Evolutionary conservation across 2,888 invertebrate species (phyloP), one percentile per base, ranked within the genome.

Genomic region (Cataglyphis rosenhaueri): DNA sequence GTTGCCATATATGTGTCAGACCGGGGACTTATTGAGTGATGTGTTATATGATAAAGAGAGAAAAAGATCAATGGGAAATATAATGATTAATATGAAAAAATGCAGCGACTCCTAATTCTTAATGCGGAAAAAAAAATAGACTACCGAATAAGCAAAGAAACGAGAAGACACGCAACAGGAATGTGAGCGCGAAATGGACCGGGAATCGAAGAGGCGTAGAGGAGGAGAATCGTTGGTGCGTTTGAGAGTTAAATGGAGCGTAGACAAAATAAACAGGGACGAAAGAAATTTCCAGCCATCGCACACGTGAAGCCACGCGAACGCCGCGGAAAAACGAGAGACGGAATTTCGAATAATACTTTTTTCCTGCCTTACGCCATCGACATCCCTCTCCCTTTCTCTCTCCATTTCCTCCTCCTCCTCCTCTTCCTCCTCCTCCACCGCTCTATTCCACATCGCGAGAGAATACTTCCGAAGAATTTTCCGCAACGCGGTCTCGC

Each of bases 161-260:
- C 32, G 25, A 71, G 32, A 29, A 57, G 44, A 25, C 61, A 52
- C 57, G 75, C 85, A 66, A 84, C 38, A 70, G 41, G 64, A 75
- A 62, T 29, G 82, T 38, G 62, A 59, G 35, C 9, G 55, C 65
- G 66, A 71, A 79, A 71, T 70, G 62, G 41, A 32, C 35, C 66
- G 84, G 59, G 65, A 76, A 86, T 82, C 81, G 70, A 57, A 81
- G 44, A 68, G 76, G 85, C 87, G 74, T 85, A 73, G 68, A 61
- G 76, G 48, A 81, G 82, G 88, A 84, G 85, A 91, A 88, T 88
- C 85, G 87, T 88, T 88, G 82, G 87, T 84, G 86, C 89, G 90
- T 92, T 92, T 89, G 90, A 89, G 90, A 92, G 91, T 92, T 93
- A 92, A 92, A 92, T 91, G 90, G 89, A 83, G 88, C 89, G 88